Percentiles rank a stretch among this genome's conserved stretches.
These are phyloP conservation scores for Agelaius tricolor DNA, from an alignment of 2,113 vertebrate species.

Conservation along the genomic window DNA sequence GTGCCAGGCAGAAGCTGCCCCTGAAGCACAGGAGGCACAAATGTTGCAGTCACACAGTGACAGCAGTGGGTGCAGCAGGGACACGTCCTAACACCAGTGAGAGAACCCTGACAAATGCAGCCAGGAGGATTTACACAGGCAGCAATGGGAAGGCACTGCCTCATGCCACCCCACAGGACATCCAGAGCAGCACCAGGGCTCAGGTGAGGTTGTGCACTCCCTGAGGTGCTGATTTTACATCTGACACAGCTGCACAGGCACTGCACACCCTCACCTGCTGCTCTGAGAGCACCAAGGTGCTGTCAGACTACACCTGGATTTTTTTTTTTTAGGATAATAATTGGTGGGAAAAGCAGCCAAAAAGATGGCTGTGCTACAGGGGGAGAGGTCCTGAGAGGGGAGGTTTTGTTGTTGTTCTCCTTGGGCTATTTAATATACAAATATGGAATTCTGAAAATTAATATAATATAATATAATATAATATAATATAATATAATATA, in stretches of 20 bases:
- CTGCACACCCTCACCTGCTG: background rate
- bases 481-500: too few species aligned
- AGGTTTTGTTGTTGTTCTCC: background rate
- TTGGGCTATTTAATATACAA: background rate
- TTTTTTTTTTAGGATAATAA: background rate
- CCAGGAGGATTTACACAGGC: background rate
- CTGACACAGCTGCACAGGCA: background rate
- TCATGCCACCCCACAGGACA: background rate
- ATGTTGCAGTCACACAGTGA: accelerated
- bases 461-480: too few species aligned
- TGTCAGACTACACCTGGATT: accelerated
- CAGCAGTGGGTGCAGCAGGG: background rate
- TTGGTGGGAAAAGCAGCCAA: background rate
- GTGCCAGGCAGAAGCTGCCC: accelerated
- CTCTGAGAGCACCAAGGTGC: background rate
- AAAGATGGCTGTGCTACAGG: accelerated
- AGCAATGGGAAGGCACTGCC: accelerated
- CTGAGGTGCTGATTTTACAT: background rate
- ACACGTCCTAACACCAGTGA: accelerated
- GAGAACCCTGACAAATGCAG: background rate
- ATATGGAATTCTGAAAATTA: background rate
- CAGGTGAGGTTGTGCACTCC: background rate
- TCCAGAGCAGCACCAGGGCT: accelerated
- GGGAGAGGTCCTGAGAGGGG: background rate
- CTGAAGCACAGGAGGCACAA: accelerated